Evolutionary conservation across 2,888 invertebrate genomes (phyloP), one percentile per base, ranked within the genome.

Genomic region (Odontomyia ornata): DNA sequence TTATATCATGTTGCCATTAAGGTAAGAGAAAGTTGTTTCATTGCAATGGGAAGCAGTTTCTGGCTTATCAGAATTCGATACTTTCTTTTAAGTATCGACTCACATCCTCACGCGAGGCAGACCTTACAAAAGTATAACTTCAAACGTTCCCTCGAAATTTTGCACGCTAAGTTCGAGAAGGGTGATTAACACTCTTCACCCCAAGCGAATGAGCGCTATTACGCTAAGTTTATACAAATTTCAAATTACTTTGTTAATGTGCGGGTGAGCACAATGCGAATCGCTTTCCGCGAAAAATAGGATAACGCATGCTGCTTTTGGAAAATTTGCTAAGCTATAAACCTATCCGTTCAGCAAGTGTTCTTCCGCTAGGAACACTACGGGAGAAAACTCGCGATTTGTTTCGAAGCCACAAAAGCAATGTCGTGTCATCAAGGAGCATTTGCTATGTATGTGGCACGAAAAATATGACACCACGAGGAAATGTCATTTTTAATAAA

Each of bases 201-300:
- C 18, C 15, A 18, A 52, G 18, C 52, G 52, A 52, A 36, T 36
- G 36, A 36, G 9, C 9, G 36, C 36, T 36, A 36, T 36, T 36
- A 36, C 36, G 25, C 25, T 60, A 25, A 60, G 25, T 60, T 60
- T 60, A 60, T 60, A 60, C 60, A 60, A 60, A 60, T 60, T 60
- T 18, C 60, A 60, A 60, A 60, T 60, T 60, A 25, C 60, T 60
- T 60, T 25, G 25, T 21, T 18, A 60, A 60, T 60, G 60, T 60
- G 60, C 21, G 25, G 21, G 60, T 21, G 25, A 60, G 21, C 21
- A 5, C 11, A 21, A 25, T 23, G 60, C 5, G 36, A 60, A 25
- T 23, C 21, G 21, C 5, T 60, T 60, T 25, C 23, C 25, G 23
- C 21, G 23, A 23, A 60, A 11, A 18, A 1, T 11, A 23, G 25